Base-by-base conservation (phyloP, 2,888 invertebrate species). In the Halocaridina rubra region DNA sequence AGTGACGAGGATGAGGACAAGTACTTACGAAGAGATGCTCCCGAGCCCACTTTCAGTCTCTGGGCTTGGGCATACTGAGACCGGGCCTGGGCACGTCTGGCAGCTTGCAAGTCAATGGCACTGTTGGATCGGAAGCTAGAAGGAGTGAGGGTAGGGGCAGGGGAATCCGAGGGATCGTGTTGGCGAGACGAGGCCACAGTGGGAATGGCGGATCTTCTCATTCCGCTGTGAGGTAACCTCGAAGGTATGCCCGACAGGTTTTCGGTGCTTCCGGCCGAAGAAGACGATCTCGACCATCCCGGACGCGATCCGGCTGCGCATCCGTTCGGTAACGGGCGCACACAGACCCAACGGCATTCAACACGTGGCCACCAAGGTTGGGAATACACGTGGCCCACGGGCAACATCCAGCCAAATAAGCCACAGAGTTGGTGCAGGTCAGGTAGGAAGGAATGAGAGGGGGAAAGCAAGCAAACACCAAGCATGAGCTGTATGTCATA, bases 41-140 rank as follows among this genome's bases (percentile, higher is more conserved):
- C 93, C 90, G 92, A 91, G 90, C 93, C 92, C 89, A 94, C 92
- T 92, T 96, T 96, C 89, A 95, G 94, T 74, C 96, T 92, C 87
- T 94, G 94, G 92, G 95, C 93, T 90, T 94, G 94, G 76, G 96
- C 95, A 92, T 96, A 96, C 89, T 96, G 94, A 46, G 95, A 94
- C 57, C 96, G 93, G 0, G 95, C 96, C 88, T 87, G 89, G 46
- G 97, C 97, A 69, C 97, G 93, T 91, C 96, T 96, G 39, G 95
- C 97, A 46, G 97, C 97, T 90, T 96, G 96, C 89, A 97, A 94
- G 92, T 98, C 98, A 90, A 98, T 95, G 64, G 98, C 98, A 79
- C 97, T 98, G 90, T 96, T 96, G 78, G 98, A 97, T 89, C 98
- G 91, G 88, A 91, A 90, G 64, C 90, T 89, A 59, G 90, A 89